Conservation (phyloP, 1,140 invertebrate genomes). For the Drosophila persimilis region DNA sequence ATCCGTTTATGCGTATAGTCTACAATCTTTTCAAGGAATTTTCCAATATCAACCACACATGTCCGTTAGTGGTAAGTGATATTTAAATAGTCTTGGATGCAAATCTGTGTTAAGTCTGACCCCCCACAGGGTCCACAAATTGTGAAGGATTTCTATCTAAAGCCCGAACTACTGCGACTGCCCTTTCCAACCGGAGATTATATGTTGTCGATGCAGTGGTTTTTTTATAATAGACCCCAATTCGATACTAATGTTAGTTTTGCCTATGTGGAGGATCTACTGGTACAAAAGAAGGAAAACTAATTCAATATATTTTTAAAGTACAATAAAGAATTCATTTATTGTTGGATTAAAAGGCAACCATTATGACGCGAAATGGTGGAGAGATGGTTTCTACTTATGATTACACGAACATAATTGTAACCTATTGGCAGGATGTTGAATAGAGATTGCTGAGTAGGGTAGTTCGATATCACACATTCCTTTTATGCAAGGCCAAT, state of each 20-base stretch:
- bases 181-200: conserved; percentile 31
- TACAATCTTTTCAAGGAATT: conserved; percentile 12
- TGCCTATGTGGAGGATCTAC: conserved; percentile 10
- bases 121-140: conserved; percentile 1
- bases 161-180: conserved; percentile 1
- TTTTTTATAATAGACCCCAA: conserved; percentile 2
- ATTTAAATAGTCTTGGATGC: not conserved
- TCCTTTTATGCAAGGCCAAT: too few relatives aligned
- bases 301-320: not conserved
- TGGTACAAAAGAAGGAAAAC: not conserved
- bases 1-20: conserved; percentile 2
- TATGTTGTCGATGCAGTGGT: conserved; percentile 1
- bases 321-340: not conserved
- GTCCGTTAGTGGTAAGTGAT: conserved; percentile 24
- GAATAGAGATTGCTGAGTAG: too few relatives aligned
- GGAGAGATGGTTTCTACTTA: too few relatives aligned
- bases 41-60: conserved; percentile 31
- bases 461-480: too few relatives aligned
- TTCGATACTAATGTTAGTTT: conserved; percentile 21
- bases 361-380: too few relatives aligned
- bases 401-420: too few relatives aligned
- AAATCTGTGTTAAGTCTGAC: not conserved
- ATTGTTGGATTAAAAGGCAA: too few relatives aligned
- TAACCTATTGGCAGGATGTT: too few relatives aligned
- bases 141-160: conserved; percentile 16